Evolutionary conservation across 1,140 invertebrate genomes (phyloP).

Genomic region (Procambarus clarkii): DNA sequence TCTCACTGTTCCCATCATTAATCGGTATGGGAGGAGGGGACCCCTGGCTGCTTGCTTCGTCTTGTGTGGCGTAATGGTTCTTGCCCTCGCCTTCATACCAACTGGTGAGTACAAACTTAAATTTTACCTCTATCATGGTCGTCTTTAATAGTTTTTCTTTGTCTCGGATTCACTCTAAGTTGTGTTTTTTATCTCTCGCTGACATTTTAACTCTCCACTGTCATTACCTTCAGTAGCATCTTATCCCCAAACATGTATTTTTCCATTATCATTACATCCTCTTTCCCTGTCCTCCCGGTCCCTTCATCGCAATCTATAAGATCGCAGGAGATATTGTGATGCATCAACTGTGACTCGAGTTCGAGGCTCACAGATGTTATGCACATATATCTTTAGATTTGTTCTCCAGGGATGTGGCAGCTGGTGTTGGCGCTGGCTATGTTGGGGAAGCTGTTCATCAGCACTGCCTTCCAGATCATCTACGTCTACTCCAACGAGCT

Average conservation of each 20-base stretch:
- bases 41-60: slow-evolving; percentile 16
- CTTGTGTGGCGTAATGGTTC: slow-evolving; percentile 39
- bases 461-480: slow-evolving; percentile 86
- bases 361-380: background rate
- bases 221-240: too few species aligned
- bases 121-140: background rate
- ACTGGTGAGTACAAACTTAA: slow-evolving; percentile 3
- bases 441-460: slow-evolving; percentile 89
- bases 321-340: too few species aligned
- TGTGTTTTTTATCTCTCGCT: too few species aligned
- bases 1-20: slow-evolving; percentile 53
- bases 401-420: slow-evolving; percentile 26
- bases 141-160: too few species aligned
- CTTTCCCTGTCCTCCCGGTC: too few species aligned
- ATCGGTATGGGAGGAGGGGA: slow-evolving; percentile 43
- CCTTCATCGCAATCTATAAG: too few species aligned
- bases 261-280: too few species aligned
- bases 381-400: background rate
- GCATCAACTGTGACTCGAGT: too few species aligned
- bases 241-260: too few species aligned
- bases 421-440: slow-evolving; percentile 80
- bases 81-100: slow-evolving; percentile 60
- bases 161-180: too few species aligned
- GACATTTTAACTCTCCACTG: too few species aligned
- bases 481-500: slow-evolving; percentile 89